Percentiles rank a stretch among this genome's conserved stretches.
These are phyloP conservation scores for Agrochola macilenta DNA, from an alignment of 2,888 invertebrate species.

Conservation along the genomic window DNA sequence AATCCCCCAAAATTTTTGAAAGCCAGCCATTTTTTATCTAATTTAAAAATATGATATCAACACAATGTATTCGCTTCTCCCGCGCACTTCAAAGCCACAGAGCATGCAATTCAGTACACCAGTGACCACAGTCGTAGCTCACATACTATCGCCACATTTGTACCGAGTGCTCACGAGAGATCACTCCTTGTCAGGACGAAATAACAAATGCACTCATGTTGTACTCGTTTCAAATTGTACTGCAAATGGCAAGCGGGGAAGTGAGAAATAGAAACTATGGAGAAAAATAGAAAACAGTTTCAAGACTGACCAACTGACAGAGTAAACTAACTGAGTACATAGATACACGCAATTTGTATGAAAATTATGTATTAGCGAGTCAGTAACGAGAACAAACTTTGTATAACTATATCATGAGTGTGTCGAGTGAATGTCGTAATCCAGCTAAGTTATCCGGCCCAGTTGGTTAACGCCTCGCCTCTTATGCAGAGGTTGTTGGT, in stretches of 20 bases:
- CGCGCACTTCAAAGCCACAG: slow-evolving; percentile 33
- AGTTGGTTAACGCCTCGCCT: too few species aligned
- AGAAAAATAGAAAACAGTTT: slow-evolving; percentile 4
- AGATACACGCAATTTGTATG: neutral
- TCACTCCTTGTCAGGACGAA: slow-evolving; percentile 35
- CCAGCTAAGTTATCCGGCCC: too few species aligned
- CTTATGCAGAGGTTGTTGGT: too few species aligned
- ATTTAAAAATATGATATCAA: too few species aligned
- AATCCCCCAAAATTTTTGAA: too few species aligned
- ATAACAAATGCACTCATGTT: slow-evolving; percentile 57
- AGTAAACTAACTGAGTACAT: neutral
- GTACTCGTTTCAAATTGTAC: slow-evolving; percentile 26
- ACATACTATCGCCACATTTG: slow-evolving; percentile 49
- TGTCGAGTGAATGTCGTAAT: too few species aligned
- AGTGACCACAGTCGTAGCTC: slow-evolving; percentile 39
- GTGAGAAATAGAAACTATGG: slow-evolving; percentile 5
- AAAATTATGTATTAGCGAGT: neutral
- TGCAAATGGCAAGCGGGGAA: neutral
- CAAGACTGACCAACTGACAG: neutral
- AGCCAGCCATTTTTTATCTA: too few species aligned
- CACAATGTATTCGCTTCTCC: neutral
- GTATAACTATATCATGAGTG: neutral
- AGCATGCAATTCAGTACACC: slow-evolving; percentile 30
- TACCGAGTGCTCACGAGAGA: slow-evolving; percentile 34
- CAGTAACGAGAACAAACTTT: too few species aligned